Evolutionary conservation across 2,888 invertebrate species (phyloP), one percentile per base, ranked within the genome.

Genomic region (Schizaphis graminum): DNA sequence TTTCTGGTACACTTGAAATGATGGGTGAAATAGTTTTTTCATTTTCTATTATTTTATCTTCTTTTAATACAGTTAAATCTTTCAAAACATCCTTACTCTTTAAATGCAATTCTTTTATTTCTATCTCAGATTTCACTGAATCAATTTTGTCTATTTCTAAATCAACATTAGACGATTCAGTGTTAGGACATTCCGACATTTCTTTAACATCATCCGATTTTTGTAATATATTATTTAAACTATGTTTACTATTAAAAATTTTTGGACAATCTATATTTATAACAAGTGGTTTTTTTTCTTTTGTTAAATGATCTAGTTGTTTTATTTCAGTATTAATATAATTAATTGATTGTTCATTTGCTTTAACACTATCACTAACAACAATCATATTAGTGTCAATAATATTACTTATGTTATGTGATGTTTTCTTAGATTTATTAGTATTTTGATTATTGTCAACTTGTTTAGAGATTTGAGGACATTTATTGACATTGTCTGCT

Each of bases 361-460:
- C 3, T 88, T 49, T 5, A 28, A 53, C 28, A n/a, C 21, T 24
- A 28, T 88, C 53, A 21, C 5, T 47, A 57, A n/a, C n/a, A 77
- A 87, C 28, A 57, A 0, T 28, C 26, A 2, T 49, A 53, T 56
- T 28, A 44, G 88, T 93, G 44, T 93, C 77, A 56, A 93, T 89
- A 88, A 92, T 93, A 53, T 93, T 93, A 28, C 84, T 57, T 3
- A 92, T 90, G 16, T 89, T 94, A 49, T 93, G 84, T 67, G 41
- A 90, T 56, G 47, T 93, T 56, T 94, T 94, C 5, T 84, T 86
- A 44, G 44, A 61, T 84, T 56, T 93, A 49, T 94, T 89, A 67
- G 16, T 41, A 49, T 61, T 91, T 92, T 94, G 94, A 67, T 90
- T 35, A 44, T 35, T 41, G 53, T 86, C 49, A 26, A 77, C 56